These are phyloP conservation scores for Silvanus unidentatus DNA, from an alignment of 2,888 invertebrate genomes.

Conservation along the genomic window DNA sequence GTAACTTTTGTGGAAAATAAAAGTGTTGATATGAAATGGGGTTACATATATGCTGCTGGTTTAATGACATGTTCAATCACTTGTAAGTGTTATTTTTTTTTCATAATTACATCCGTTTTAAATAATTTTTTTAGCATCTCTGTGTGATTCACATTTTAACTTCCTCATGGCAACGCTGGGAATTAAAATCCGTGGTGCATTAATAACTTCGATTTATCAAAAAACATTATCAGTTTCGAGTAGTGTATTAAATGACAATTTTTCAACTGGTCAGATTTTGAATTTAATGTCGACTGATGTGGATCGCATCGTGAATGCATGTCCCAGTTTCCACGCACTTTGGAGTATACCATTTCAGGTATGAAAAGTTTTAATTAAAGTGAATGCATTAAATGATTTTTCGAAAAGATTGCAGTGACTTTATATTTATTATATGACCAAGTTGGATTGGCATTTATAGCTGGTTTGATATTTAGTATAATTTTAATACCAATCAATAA, in stretches of 20 bases:
- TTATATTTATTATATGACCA: slow-evolving; percentile 78
- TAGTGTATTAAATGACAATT: slow-evolving; percentile 41
- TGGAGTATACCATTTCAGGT: slow-evolving; percentile 96
- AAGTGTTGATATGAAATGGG: slow-evolving; percentile 57
- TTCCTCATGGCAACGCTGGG: slow-evolving; percentile 80
- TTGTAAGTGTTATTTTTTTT: slow-evolving; percentile 51
- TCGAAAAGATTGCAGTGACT: slow-evolving; percentile 71
- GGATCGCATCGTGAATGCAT: slow-evolving; percentile 91
- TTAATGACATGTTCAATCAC: slow-evolving; percentile 61
- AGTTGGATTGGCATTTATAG: slow-evolving; percentile 86
- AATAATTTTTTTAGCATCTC: slow-evolving; percentile 53
- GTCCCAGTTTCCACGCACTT: slow-evolving; percentile 90
- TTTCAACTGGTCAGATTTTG: slow-evolving; percentile 78
- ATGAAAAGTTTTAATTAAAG: slow-evolving; percentile 14
- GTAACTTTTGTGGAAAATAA: slow-evolving; percentile 73
- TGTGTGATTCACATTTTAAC: slow-evolving; percentile 83
- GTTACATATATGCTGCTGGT: slow-evolving; percentile 61
- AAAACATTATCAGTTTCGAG: slow-evolving; percentile 54
- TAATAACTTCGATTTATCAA: slow-evolving; percentile 77
- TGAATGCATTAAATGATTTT: not conserved
- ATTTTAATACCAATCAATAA: slow-evolving; percentile 91
- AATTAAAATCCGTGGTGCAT: slow-evolving; percentile 78
- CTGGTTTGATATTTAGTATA: slow-evolving; percentile 81
- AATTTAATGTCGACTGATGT: slow-evolving; percentile 97
- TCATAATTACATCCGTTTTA: not conserved